phyloP scores from a whole-genome alignment of 2,113 vertebrate genomes.

The Oplegnathus fasciatus region DNA sequence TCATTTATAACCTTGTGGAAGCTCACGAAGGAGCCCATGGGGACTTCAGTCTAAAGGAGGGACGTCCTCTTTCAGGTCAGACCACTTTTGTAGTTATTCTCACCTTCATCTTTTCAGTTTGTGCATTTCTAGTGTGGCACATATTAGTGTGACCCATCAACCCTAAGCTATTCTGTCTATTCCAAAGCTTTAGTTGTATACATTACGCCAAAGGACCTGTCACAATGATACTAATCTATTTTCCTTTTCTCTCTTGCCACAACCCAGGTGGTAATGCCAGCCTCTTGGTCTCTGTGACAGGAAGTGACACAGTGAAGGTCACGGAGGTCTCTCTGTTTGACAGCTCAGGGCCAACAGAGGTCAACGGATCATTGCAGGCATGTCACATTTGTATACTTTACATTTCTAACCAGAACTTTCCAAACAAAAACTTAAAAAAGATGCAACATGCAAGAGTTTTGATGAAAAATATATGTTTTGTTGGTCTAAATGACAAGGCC shows the following conservation, averaged over 20 bases:
- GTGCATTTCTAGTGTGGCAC: no score
- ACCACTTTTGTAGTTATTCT: background rate
- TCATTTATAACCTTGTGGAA: slow-evolving; percentile 78
- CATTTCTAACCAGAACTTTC: no score
- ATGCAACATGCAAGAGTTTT: background rate
- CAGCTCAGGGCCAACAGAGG: slow-evolving; percentile 57
- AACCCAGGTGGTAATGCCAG: slow-evolving; percentile 73
- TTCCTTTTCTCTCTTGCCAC: slow-evolving; percentile 3
- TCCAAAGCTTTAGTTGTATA: background rate
- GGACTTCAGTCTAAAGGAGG: slow-evolving; percentile 70
- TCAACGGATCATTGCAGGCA: slow-evolving; percentile 71
- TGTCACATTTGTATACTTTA: slow-evolving; percentile 20
- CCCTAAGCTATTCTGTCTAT: background rate
- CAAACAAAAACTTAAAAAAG: no score
- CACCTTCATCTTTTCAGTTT: background rate
- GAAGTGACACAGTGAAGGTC: slow-evolving; percentile 63
- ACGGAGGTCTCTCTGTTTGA: slow-evolving; percentile 73
- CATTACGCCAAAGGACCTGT: background rate
- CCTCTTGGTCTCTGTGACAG: slow-evolving; percentile 74
- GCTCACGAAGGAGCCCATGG: slow-evolving; percentile 44
- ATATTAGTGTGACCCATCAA: background rate
- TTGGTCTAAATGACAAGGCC: background rate
- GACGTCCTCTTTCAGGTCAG: slow-evolving; percentile 75
- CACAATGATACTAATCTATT: background rate
- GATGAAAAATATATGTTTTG: background rate